Conservation (phyloP, 2,888 invertebrate species). For the Chironomus riparius region DNA sequence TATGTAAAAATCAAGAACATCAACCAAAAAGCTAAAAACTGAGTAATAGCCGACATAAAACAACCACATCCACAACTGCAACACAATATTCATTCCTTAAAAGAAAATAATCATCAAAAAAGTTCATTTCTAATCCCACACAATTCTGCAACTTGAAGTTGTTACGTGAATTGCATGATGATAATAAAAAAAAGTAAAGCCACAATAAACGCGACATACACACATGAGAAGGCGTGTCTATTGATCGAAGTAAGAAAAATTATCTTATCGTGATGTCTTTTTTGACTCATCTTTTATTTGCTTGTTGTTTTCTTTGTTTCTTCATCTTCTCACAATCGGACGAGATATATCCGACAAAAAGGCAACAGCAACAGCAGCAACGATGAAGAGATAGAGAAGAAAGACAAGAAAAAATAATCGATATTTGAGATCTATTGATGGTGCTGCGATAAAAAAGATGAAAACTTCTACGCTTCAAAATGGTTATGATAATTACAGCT, state of each 20-base stretch:
- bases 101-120: too few species aligned
- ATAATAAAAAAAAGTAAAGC: background rate
- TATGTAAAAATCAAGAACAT: too few species aligned
- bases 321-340: background rate
- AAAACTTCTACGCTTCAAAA: conserved; percentile 5
- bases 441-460: background rate
- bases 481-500: conserved; percentile 20
- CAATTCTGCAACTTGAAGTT: too few species aligned
- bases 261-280: conserved; percentile 20
- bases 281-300: background rate
- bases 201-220: background rate
- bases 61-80: too few species aligned
- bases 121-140: too few species aligned
- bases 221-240: conserved; percentile 21
- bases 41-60: too few species aligned
- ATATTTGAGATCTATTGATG: background rate
- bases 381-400: too few species aligned
- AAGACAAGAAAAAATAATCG: background rate
- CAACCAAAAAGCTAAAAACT: too few species aligned
- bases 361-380: too few species aligned
- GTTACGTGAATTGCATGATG: background rate
- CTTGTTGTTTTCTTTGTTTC: background rate
- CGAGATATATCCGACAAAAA: too few species aligned
- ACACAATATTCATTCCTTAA: too few species aligned
- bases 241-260: background rate